Evolutionary conservation across 2,113 vertebrate genomes (phyloP).

Genomic region (Arenaria interpres): DNA sequence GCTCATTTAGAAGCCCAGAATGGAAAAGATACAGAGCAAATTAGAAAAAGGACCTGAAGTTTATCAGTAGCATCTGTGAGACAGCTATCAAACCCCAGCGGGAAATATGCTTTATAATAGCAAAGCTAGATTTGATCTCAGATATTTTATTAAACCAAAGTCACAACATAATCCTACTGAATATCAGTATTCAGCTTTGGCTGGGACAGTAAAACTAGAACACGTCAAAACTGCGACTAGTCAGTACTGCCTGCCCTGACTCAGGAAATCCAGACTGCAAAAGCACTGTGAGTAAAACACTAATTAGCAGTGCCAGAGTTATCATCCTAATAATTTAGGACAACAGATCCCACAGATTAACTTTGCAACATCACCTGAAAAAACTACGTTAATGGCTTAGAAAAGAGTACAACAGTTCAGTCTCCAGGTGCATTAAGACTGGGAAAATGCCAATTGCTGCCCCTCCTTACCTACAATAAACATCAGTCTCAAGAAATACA

Average conservation of each 20-base stretch:
- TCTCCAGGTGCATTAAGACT: neutral
- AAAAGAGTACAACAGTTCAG: neutral
- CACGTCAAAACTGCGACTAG: neutral
- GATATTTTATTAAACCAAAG: neutral
- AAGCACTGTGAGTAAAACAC: neutral
- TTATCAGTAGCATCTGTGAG: neutral
- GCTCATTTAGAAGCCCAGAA: neutral
- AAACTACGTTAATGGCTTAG: neutral
- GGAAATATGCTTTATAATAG: neutral
- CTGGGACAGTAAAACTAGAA: neutral
- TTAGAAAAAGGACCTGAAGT: neutral
- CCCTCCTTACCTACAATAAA: neutral
- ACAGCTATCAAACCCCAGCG: neutral
- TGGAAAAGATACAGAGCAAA: neutral
- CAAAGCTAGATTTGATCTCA: neutral
- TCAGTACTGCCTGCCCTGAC: neutral
- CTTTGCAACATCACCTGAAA: neutral
- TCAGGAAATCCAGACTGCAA: neutral
- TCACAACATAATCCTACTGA: neutral
- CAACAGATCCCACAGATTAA: neutral
- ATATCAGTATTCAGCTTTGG: neutral
- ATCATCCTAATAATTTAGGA: neutral
- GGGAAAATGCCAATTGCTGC: neutral
- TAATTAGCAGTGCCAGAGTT: neutral
- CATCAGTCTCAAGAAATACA: neutral